Conservation (phyloP, 2,113 vertebrate genomes). For the Pseudolaguvia tuberculata region DNA sequence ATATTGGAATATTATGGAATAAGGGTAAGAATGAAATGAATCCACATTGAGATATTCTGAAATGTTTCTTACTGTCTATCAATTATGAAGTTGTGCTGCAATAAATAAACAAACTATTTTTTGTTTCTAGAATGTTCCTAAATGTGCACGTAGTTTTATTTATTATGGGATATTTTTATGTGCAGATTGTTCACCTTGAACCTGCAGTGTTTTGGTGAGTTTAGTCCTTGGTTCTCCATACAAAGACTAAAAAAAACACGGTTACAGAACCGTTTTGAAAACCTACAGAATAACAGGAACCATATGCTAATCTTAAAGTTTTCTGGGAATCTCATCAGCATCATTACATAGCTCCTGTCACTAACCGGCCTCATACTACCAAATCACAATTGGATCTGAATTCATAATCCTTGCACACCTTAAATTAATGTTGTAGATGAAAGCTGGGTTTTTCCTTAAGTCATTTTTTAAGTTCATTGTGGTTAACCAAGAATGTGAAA, state of each 20-base stretch:
- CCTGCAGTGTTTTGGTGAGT: no score
- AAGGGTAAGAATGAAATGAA: no score
- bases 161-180: no score
- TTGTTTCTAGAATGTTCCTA: no score
- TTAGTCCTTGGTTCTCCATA: no score
- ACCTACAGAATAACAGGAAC: no score
- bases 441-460: constrained; percentile 51
- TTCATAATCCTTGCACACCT: neutral
- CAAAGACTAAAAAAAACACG: no score
- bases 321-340: neutral
- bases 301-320: no score
- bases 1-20: no score
- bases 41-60: neutral
- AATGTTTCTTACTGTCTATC: neutral
- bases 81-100: neutral
- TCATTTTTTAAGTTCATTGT: constrained; percentile 57
- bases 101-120: neutral
- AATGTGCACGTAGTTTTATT: no score
- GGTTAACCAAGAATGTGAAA: constrained; percentile 66
- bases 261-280: no score
- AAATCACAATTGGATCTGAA: neutral
- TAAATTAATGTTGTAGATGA: constrained; percentile 50
- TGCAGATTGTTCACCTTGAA: no score
- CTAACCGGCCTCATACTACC: neutral
- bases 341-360: neutral